Base-by-base conservation (phyloP, 2,113 vertebrate genomes). In the Pseudorasbora parva region DNA sequence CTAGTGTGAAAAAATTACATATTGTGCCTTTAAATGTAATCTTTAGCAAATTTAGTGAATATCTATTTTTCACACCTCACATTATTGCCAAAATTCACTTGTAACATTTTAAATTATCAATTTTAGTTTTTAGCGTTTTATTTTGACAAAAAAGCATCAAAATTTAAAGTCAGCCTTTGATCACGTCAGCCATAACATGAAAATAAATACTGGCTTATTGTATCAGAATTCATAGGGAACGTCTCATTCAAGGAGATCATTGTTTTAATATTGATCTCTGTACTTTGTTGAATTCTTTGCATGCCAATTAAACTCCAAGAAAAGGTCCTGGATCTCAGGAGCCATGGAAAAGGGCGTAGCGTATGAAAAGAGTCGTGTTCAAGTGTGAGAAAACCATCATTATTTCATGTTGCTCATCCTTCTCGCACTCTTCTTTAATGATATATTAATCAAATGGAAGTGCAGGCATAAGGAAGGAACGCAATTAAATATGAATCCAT, bases 231-330 rank as follows among this genome's bases (percentile, higher is more conserved):
- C 87, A 54, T 7, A 54, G 51, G 21, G 51, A 54, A 54, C 19
- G 92, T 92, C 94, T 94, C 94, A 92, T 91, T 93, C 88, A 94
- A 97, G 95, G 94, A 87, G 56, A 43, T 85, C 83, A 85, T 90
- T 92, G 90, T 92, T 27, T 93, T 91, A 93, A 90, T 90, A 91
- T 86, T 87, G 83, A 92, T 90, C 84, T 82, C 59, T 79, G 17
- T 49, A 37, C 62, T 59, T 56, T 27, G 81, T 60, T 59, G 84
- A 82, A 86, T 37, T 89, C 89, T 84, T 85, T 82, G 83, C 86
- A 86, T 88, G 59, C 92, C 91, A 93, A 93, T 94, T 93, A 92
- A 88, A 89, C 85, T 79, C 25, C n/a, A 21, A 83, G 85, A 85
- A 71, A 80, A 85, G 25, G 83, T 83, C 64, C 51, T 81, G 68